Conservation (phyloP, 2,888 invertebrate genomes). For the Thumatha senex region DNA sequence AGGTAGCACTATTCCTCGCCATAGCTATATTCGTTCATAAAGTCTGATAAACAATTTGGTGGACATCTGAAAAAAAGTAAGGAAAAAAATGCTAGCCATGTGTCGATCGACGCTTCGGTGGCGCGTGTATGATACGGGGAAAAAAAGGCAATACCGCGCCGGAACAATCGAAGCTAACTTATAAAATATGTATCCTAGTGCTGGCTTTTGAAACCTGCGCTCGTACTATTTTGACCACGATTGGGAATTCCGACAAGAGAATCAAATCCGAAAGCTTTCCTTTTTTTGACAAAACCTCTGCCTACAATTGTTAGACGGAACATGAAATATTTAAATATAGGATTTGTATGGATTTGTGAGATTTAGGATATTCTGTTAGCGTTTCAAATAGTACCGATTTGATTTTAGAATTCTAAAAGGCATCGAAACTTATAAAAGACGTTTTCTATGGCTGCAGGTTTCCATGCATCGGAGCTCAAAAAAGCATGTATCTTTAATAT, state of each 20-base stretch:
- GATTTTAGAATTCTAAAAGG: no score
- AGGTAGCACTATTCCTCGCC: neutral
- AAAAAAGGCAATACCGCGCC: constrained; percentile 61
- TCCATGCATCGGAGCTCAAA: no score
- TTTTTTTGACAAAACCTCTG: constrained; percentile 28
- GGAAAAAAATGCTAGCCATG: constrained; percentile 64
- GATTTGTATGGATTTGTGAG: constrained; percentile 7
- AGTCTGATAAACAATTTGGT: constrained; percentile 62
- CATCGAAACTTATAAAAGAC: no score
- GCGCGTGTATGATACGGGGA: constrained; percentile 64
- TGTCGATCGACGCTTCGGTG: constrained; percentile 74
- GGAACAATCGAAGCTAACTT: constrained; percentile 82
- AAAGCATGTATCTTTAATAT: no score
- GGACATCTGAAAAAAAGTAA: constrained; percentile 60
- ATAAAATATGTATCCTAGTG: constrained; percentile 79
- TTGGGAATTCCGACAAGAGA: constrained; percentile 68
- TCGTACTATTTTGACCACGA: constrained; percentile 77
- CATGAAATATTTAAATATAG: constrained; percentile 26
- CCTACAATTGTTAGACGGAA: constrained; percentile 30
- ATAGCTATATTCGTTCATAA: constrained; percentile 36
- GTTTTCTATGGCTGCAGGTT: no score
- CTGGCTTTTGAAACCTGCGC: constrained; percentile 76
- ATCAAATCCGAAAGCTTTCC: constrained; percentile 52
- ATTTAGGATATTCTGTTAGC: neutral
- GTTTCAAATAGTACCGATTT: no score